These are phyloP conservation scores for Cantharis lateralis DNA, from an alignment of 2,888 invertebrate species.

Conservation along the genomic window DNA sequence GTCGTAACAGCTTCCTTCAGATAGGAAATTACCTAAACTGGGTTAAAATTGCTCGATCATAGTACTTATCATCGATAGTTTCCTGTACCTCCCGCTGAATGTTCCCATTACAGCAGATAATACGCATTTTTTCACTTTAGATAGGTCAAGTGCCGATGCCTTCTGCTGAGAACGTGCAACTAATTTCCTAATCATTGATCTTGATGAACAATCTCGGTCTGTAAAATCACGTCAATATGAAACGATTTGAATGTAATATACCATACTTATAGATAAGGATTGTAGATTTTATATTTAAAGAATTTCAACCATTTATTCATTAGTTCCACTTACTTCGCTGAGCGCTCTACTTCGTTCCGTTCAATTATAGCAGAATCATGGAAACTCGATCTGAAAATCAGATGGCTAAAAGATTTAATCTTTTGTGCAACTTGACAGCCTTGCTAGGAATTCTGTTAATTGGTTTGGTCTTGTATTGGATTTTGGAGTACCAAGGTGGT, in stretches of 20 bases:
- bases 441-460: conserved; percentile 60
- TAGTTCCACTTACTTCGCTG: neutral
- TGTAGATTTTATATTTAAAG: neutral
- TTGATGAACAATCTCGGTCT: neutral
- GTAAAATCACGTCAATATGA: no score
- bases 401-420: conserved; percentile 55
- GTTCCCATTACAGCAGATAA: no score
- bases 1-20: no score
- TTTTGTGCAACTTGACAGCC: conserved; percentile 55
- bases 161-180: no score
- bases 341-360: neutral
- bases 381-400: conserved; percentile 52
- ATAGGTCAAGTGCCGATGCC: no score
- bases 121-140: no score
- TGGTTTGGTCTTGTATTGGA: conserved; percentile 67
- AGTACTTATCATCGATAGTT: no score
- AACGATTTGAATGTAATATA: no score
- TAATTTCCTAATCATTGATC: no score
- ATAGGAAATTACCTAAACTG: no score
- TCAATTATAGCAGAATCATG: conserved; percentile 38
- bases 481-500: conserved; percentile 63
- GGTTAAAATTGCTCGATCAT: no score
- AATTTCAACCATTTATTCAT: neutral
- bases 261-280: neutral
- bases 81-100: neutral